Conservation (phyloP, 2,888 invertebrate species). For the Drosophila phalerata region DNA sequence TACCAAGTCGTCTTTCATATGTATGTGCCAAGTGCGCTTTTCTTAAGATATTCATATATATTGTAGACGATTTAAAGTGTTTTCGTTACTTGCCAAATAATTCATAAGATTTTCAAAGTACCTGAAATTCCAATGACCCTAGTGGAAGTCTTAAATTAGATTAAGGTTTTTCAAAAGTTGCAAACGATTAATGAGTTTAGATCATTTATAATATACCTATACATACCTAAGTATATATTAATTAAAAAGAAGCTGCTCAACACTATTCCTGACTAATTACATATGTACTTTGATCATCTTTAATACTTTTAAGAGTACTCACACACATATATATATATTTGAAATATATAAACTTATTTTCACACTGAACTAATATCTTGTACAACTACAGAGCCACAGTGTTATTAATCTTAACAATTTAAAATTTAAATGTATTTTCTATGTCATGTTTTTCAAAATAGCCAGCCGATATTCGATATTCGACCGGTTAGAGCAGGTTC, state of each 20-base stretch:
- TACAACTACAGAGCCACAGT: background rate
- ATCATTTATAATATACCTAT: constrained; percentile 34
- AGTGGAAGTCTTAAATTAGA: constrained; percentile 69
- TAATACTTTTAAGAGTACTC: constrained; percentile 27
- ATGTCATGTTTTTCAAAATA: constrained; percentile 16
- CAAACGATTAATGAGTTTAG: constrained; percentile 46
- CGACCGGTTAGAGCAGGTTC: constrained; percentile 17
- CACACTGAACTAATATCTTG: background rate
- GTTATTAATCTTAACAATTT: constrained; percentile 1
- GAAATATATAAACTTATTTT: constrained; percentile 6
- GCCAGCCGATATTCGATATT: constrained; percentile 16
- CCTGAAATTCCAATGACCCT: constrained; percentile 75
- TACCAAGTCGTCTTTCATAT: constrained; percentile 65
- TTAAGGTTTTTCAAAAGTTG: constrained; percentile 61
- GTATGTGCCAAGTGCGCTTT: constrained; percentile 46
- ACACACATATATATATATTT: no score
- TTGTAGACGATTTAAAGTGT: constrained; percentile 49
- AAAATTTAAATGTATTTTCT: constrained; percentile 21
- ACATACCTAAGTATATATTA: constrained; percentile 19
- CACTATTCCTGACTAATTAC: constrained; percentile 26
- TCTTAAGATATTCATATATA: constrained; percentile 40
- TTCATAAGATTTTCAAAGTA: constrained; percentile 80
- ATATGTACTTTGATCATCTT: constrained; percentile 47
- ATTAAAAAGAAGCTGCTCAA: constrained; percentile 43
- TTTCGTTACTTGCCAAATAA: constrained; percentile 73